Base-by-base conservation (phyloP, 2,113 vertebrate species). In the Glaucomys volans region DNA sequence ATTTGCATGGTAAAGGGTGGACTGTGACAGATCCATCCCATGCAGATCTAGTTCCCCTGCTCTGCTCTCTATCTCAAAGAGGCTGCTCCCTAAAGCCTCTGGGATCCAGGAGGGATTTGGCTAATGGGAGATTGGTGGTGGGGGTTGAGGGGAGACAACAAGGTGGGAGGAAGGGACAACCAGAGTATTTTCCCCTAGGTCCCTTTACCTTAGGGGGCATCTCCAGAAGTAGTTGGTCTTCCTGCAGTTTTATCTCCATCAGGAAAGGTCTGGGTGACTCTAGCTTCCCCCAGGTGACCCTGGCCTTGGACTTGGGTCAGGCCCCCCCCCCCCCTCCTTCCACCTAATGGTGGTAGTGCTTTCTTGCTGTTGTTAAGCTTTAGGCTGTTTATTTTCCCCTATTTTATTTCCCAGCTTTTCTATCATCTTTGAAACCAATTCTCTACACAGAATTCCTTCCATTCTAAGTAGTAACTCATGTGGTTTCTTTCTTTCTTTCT, bases 361-460 rank as follows among this genome's bases (percentile, higher is more conserved):
- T 92, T 92, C 66, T 59, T 50, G 84, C 89, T 47, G 4, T 54
- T 92, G 77, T 37, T 37, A n/a, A 95, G 47, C 66, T 66, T 77
- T 94, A 10, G n/a, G 44, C 30, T 40, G 28, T 72, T 81, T 54
- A 14, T 85, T 90, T 77, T 35, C 71, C 3, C 40, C 11, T 80
- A 40, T 59, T 92, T 92, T 54, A 57, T 89, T 80, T 85, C 35
- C 64, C 12, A 59, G 64, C 22, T 89, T 92, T 77, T 64, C 42
- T 91, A 72, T 5, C 32, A 84, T 20, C 64, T 92, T 79, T 37
- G 64, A 54, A 42, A 72, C n/a, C 50, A 79, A 26, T 77, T 42
- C 40, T n/a, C 62, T 72, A 71, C 20, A 44, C 66, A 66, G 47
- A 47, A 42, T 42, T 93, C 57, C 54, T 90, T 35, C 59, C 66